Evolutionary conservation across 2,113 vertebrate genomes (phyloP), one percentile per base, ranked within the genome.

Genomic region (Nyctereutes procyonoides): DNA sequence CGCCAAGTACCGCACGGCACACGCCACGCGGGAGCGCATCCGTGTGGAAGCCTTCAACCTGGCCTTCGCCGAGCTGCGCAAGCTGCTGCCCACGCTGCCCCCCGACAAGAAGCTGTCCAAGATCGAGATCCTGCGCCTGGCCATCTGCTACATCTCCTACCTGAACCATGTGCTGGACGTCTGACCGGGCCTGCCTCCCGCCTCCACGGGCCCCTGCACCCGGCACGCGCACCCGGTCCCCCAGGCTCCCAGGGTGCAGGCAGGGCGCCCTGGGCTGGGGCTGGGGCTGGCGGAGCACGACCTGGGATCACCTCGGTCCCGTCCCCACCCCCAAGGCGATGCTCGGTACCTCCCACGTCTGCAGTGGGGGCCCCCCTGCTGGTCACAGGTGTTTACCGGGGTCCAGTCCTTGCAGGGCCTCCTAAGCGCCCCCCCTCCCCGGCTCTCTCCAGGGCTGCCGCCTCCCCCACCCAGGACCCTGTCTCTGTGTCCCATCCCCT

Each of bases 21-120:
- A 99, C 4, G 99, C 99, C 96, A 99, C 99, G 5, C 97, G 99
- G 16, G 99, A 99, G 89, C 97, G 99, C 19, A 99, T 99, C 97
- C 98, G 99, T 0, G 99, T 99, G 10, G 99, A 99, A 32, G 99
- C 99, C 15, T 99, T 99, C 97, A 99, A 99, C 98, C 91, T 99
- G 98, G 99, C 99, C 84, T 99, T 99, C 1, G 99, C 98, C 0
- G 99, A 99, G 98, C 98, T 99, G 89, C 97, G 99, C 28, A 98
- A 98, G 92, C 98, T 99, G 88, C 98, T 99, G 76, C 99, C 99
- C 92, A 99, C 99, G 0, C 97, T 99, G 71, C 99, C 99, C 0
- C 99, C 99, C 0, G 99, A 99, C 97, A 99, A 99, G 98, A 99
- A 99, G 93, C 98, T 99, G 56, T 99, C 99, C 97, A 99, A 99